Conservation (phyloP, 2,113 vertebrate genomes). For the Cyanocitta stelleri region DNA sequence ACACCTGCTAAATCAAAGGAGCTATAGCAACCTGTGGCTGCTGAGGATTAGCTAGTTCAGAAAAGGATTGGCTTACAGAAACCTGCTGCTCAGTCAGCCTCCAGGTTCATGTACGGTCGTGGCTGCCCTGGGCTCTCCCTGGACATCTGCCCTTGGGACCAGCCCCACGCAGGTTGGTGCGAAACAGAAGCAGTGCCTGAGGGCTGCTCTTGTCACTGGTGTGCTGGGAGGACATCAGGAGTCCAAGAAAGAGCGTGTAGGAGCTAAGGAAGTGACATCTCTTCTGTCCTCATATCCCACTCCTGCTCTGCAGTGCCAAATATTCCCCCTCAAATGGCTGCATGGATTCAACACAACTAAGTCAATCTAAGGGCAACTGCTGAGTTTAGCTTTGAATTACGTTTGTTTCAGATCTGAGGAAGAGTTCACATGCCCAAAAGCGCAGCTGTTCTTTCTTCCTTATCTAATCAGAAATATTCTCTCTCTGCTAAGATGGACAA, state of each 20-base stretch:
- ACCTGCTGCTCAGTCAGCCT: not conserved
- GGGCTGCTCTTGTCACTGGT: not conserved
- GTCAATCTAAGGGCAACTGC: not conserved
- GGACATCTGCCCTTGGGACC: not conserved
- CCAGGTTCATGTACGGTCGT: accelerated
- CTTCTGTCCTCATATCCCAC: not conserved
- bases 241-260: not conserved
- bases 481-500: not conserved
- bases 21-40: slow-evolving; percentile 57
- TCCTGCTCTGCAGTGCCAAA: not conserved
- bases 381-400: not conserved
- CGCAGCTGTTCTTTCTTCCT: not conserved
- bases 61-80: slow-evolving; percentile 10
- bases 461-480: not conserved
- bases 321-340: not conserved
- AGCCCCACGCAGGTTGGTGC: not conserved
- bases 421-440: not conserved
- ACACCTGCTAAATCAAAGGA: slow-evolving; percentile 59
- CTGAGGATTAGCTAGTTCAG: slow-evolving; percentile 44
- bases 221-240: not conserved
- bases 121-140: not conserved
- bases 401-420: not conserved
- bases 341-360: not conserved
- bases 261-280: not conserved
- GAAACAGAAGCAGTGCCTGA: not conserved